These are phyloP conservation scores for Sitodiplosis mosellana DNA, from an alignment of 1,140 invertebrate species.

Conservation along the genomic window DNA sequence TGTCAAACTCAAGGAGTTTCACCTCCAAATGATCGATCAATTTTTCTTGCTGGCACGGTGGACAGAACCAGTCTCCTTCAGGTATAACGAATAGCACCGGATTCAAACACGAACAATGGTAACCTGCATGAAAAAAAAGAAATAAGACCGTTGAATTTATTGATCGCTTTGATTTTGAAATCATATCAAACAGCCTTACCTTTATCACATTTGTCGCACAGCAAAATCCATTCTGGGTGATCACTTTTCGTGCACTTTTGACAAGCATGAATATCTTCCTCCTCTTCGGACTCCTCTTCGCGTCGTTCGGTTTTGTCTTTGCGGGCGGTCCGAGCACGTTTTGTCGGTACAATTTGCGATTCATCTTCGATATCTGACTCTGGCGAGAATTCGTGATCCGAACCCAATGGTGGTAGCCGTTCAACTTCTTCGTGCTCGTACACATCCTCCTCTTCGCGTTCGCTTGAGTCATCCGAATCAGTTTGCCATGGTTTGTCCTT, in stretches of 20 bases:
- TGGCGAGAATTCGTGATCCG: slow-evolving; percentile 82
- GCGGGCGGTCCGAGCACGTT: slow-evolving; percentile 48
- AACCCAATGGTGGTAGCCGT: slow-evolving; percentile 44
- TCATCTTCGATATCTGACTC: slow-evolving; percentile 44
- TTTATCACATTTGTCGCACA: slow-evolving; percentile 86
- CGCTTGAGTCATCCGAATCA: slow-evolving; percentile 49
- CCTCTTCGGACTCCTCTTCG: slow-evolving; percentile 12
- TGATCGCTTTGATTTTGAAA: too few species aligned
- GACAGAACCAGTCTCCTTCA: slow-evolving; percentile 94
- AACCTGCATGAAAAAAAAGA: slow-evolving; percentile 34
- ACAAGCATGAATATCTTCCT: slow-evolving; percentile 49
- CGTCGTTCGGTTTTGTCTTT: slow-evolving; percentile 30
- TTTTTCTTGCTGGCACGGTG: slow-evolving; percentile 74
- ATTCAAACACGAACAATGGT: slow-evolving; percentile 83
- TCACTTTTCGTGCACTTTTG: slow-evolving; percentile 72
- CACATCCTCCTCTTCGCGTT: slow-evolving; percentile 39
- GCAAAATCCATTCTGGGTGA: slow-evolving; percentile 87
- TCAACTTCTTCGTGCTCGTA: slow-evolving; percentile 36
- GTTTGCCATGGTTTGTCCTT: slow-evolving; percentile 36
- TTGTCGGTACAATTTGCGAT: slow-evolving; percentile 35
- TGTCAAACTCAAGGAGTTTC: slow-evolving; percentile 40
- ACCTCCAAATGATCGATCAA: slow-evolving; percentile 49
- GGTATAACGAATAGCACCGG: slow-evolving; percentile 84
- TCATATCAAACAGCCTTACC: slow-evolving; percentile 17
- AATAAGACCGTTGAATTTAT: too few species aligned